A percentile compares a stretch with the other conserved stretches of the same genome.
Evolutionary conservation across 2,888 invertebrate species (phyloP).

Genomic region (Rhabditoides inermis): DNA sequence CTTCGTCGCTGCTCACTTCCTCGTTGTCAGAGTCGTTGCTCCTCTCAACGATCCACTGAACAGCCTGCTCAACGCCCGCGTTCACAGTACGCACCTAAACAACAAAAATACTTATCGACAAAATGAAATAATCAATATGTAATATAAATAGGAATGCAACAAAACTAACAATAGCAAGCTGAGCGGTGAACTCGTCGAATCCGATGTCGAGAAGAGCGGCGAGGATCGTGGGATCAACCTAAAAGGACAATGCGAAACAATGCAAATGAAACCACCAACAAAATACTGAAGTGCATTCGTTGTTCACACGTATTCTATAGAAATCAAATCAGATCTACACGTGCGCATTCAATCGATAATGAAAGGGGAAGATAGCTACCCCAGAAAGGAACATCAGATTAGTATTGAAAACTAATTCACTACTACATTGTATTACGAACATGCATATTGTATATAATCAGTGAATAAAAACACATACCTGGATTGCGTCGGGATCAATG

Average conservation of each 20-base stretch:
- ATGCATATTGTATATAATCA: too few relatives aligned
- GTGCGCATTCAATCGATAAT: too few relatives aligned
- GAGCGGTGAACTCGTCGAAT: slow-evolving; percentile 33
- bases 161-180: slow-evolving; percentile 27
- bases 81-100: slow-evolving; percentile 33
- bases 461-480: background rate
- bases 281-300: too few relatives aligned
- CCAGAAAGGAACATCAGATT: too few relatives aligned
- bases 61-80: slow-evolving; percentile 33
- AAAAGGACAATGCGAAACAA: background rate
- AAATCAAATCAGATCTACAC: too few relatives aligned
- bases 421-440: too few relatives aligned
- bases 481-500: slow-evolving; percentile 1
- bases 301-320: too few relatives aligned
- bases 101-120: too few relatives aligned
- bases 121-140: too few relatives aligned
- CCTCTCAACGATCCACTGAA: slow-evolving; percentile 39
- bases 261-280: background rate
- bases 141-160: too few relatives aligned
- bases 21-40: slow-evolving; percentile 37
- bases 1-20: slow-evolving; percentile 16
- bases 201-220: slow-evolving; percentile 32
- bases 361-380: too few relatives aligned
- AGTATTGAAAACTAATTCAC: too few relatives aligned
- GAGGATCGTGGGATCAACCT: slow-evolving; percentile 20